These are phyloP conservation scores for Drosophila algonquin DNA, from an alignment of 2,888 invertebrate species.

Conservation along the genomic window DNA sequence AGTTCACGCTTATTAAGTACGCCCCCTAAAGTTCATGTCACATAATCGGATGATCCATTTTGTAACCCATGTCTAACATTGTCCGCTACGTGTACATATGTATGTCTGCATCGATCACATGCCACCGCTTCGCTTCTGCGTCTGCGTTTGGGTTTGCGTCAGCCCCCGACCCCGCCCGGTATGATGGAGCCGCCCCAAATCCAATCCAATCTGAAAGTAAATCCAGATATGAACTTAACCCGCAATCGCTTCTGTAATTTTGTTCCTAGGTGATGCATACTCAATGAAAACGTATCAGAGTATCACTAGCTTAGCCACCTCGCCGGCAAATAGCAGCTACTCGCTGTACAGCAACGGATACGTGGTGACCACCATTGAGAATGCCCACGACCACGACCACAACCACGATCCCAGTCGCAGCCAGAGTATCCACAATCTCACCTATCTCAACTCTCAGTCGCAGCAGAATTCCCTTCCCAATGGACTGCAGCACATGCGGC, in stretches of 20 bases:
- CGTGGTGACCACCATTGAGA: constrained; percentile 74
- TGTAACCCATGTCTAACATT: constrained; percentile 64
- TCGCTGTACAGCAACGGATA: constrained; percentile 83
- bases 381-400: constrained; percentile 28
- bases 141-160: constrained; percentile 31
- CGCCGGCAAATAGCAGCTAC: constrained; percentile 83
- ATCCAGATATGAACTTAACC: constrained; percentile 39
- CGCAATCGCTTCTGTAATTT: constrained; percentile 52
- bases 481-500: constrained; percentile 46
- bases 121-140: constrained; percentile 36
- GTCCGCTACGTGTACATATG: constrained; percentile 57
- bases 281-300: constrained; percentile 84
- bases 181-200: constrained; percentile 11
- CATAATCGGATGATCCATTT: constrained; percentile 33
- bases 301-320: constrained; percentile 84
- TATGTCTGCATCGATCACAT: constrained; percentile 28
- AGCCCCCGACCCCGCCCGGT: constrained; percentile 25
- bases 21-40: constrained; percentile 46
- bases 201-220: background rate
- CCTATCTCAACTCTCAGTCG: constrained; percentile 42
- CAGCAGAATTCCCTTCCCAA: constrained; percentile 38
- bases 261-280: constrained; percentile 83
- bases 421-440: constrained; percentile 71
- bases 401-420: constrained; percentile 63
- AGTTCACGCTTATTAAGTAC: constrained; percentile 54